Conservation (phyloP, 2,888 invertebrate genomes). For the Drosophila maculinotata region DNA sequence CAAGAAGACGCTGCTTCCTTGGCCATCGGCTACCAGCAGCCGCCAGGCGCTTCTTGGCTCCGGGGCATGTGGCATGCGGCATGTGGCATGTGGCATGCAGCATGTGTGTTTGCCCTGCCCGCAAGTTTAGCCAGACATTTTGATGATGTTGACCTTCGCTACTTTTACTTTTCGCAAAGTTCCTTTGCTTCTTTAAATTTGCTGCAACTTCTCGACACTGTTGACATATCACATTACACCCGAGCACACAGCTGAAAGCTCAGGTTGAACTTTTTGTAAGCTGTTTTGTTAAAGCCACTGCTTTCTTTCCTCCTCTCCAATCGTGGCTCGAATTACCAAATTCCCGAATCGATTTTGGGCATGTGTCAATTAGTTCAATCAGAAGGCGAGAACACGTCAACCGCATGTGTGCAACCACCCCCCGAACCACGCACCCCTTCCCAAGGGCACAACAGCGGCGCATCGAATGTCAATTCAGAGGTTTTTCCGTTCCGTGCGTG, state of each 20-base stretch:
- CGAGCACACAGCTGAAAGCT: constrained; percentile 14
- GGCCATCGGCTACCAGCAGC: constrained; percentile 39
- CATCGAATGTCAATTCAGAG: constrained; percentile 46
- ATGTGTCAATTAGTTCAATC: constrained; percentile 81
- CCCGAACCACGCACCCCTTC: constrained; percentile 22
- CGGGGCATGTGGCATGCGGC: constrained; percentile 36
- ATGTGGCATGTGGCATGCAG: constrained; percentile 27
- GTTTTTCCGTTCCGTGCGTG: constrained; percentile 26
- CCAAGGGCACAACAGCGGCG: constrained; percentile 11
- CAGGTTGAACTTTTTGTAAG: constrained; percentile 31
- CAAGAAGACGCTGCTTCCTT: constrained; percentile 47
- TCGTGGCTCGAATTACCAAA: constrained; percentile 50
- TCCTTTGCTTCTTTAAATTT: constrained; percentile 66
- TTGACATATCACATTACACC: constrained; percentile 82
- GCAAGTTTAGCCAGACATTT: constrained; percentile 69
- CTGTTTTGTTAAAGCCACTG: constrained; percentile 27
- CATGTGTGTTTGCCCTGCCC: constrained; percentile 45
- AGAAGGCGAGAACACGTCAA: constrained; percentile 55
- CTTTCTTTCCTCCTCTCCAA: neutral
- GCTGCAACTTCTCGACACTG: constrained; percentile 59
- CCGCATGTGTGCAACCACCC: constrained; percentile 57
- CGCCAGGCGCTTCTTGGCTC: constrained; percentile 25
- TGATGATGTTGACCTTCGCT: constrained; percentile 81
- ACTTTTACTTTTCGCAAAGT: constrained; percentile 73
- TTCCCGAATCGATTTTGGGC: constrained; percentile 46